Evolutionary conservation across 1,140 invertebrate species (phyloP).

Genomic region (Matsumurasca onukii): DNA sequence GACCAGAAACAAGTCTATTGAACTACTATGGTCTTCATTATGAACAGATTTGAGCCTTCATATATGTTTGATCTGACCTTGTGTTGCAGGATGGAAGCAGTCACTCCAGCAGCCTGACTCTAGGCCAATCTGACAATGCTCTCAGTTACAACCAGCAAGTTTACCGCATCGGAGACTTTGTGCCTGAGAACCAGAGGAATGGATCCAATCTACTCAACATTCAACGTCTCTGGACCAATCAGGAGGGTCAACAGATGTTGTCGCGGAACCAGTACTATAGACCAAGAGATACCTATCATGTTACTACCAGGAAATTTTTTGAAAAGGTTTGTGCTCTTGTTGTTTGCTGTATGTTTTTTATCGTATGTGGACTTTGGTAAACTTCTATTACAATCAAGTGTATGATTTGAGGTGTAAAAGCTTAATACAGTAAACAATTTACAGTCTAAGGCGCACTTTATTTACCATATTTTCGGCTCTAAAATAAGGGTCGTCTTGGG

Average conservation of each 20-base stretch:
- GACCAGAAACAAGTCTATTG: too few species aligned
- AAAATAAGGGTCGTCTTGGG: too few species aligned
- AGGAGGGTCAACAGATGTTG: conserved; percentile 81
- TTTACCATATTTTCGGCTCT: too few species aligned
- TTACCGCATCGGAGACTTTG: conserved; percentile 85
- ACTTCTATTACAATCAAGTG: too few species aligned
- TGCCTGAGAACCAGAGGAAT: conserved; percentile 74
- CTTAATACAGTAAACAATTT: too few species aligned
- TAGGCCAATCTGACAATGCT: conserved; percentile 43
- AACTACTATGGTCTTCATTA: too few species aligned
- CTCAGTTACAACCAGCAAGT: conserved; percentile 57
- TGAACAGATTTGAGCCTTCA: too few species aligned
- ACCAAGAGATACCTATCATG: conserved; percentile 94
- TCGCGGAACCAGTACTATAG: conserved; percentile 86
- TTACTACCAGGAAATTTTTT: conserved; percentile 92
- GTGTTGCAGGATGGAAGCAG: conserved; percentile 26
- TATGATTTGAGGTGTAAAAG: background rate
- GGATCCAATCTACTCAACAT: conserved; percentile 87
- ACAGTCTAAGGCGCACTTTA: too few species aligned
- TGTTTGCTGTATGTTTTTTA: background rate
- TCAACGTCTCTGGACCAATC: conserved; percentile 83
- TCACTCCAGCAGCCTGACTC: conserved; percentile 24
- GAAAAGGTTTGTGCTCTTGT: conserved; percentile 58
- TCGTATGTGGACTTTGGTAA: background rate
- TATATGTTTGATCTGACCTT: too few species aligned